Conservation (phyloP, 2,113 vertebrate genomes). For the Pluvianellus socialis region DNA sequence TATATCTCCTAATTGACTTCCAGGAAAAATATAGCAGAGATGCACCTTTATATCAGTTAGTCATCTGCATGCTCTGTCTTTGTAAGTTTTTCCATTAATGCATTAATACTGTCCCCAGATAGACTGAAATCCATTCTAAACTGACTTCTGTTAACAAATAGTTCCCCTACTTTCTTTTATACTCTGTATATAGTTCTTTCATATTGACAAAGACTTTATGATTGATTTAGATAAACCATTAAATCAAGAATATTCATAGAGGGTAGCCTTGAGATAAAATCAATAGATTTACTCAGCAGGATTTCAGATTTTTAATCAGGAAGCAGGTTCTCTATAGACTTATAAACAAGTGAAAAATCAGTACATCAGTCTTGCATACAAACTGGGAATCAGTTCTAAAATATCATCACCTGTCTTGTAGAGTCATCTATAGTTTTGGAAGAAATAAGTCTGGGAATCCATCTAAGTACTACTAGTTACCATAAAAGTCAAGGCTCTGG, state of each 20-base stretch:
- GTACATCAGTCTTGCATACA: neutral
- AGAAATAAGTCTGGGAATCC: neutral
- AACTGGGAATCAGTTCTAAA: neutral
- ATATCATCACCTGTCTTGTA: neutral
- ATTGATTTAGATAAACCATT: neutral
- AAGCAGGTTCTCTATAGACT: neutral
- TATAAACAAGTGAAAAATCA: neutral
- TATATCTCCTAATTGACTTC: neutral
- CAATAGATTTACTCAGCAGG: neutral
- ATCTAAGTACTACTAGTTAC: neutral
- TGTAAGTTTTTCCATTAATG: neutral
- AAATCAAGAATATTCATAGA: neutral
- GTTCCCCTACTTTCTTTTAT: neutral
- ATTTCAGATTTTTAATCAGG: neutral
- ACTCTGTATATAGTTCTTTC: neutral
- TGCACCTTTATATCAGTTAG: neutral
- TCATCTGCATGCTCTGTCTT: neutral
- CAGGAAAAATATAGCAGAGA: neutral
- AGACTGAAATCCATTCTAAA: neutral
- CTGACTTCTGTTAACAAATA: neutral
- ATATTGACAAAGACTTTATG: neutral
- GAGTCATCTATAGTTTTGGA: neutral
- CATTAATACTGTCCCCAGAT: neutral
- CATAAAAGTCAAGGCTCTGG: neutral
- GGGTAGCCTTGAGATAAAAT: neutral